Percentiles rank a stretch among this genome's conserved stretches.
These are phyloP conservation scores for Athalia rosae DNA, from an alignment of 2,888 invertebrate species.

Conservation along the genomic window DNA sequence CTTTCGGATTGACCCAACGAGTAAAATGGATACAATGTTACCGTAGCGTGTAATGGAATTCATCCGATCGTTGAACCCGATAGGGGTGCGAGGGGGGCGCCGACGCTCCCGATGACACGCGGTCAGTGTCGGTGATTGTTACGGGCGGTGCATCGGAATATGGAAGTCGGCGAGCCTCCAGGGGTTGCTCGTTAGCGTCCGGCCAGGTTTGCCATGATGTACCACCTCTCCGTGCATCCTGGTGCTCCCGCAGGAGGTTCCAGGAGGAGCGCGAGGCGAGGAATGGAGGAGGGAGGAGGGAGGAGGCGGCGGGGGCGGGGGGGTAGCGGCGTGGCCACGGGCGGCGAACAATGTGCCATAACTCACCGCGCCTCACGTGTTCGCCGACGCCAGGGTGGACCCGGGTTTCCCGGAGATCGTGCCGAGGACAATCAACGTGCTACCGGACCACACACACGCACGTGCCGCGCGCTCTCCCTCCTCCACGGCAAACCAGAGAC, in stretches of 20 bases:
- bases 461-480: neutral
- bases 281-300: no score
- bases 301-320: neutral
- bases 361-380: conserved; percentile 56
- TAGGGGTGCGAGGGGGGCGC: neutral
- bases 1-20: conserved; percentile 11
- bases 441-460: conserved; percentile 39
- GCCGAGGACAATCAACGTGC: conserved; percentile 39
- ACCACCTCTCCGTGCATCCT: conserved; percentile 49
- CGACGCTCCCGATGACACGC: conserved; percentile 27
- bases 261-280: neutral
- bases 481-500: neutral
- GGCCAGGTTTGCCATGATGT: conserved; percentile 55
- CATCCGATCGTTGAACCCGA: conserved; percentile 32
- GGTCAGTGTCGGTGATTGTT: conserved; percentile 2
- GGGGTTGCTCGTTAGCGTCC: conserved; percentile 60
- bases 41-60: conserved; percentile 45
- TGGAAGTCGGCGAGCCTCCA: conserved; percentile 40
- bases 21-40: conserved; percentile 46
- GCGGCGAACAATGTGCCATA: conserved; percentile 65
- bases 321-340: conserved; percentile 53
- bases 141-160: conserved; percentile 22
- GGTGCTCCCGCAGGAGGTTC: conserved; percentile 24
- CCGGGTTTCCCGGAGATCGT: conserved; percentile 29
- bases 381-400: conserved; percentile 45